These are phyloP conservation scores for Procambarus clarkii DNA, from an alignment of 1,140 invertebrate genomes.

Conservation along the genomic window DNA sequence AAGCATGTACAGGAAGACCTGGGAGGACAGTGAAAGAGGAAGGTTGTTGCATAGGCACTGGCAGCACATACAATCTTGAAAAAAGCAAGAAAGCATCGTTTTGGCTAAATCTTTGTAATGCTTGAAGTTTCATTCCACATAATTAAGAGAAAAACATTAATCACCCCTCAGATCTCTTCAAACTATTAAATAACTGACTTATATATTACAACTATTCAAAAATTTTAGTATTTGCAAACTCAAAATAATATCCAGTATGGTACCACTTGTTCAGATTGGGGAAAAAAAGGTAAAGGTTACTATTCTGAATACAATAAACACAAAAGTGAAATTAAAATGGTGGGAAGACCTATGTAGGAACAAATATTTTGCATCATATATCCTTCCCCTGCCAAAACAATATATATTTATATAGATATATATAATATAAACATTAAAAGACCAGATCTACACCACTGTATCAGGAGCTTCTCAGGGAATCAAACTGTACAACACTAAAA, in stretches of 20 bases:
- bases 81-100: slow-evolving; percentile 64
- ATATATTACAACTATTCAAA: background rate
- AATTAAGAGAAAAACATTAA: background rate
- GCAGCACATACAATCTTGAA: slow-evolving; percentile 63
- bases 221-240: background rate
- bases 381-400: slow-evolving; percentile 32
- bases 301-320: slow-evolving; percentile 20
- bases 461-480: slow-evolving; percentile 49
- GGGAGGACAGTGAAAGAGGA: slow-evolving; percentile 57
- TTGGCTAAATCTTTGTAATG: slow-evolving; percentile 48
- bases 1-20: slow-evolving; percentile 65
- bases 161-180: background rate
- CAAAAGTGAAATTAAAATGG: slow-evolving; percentile 3
- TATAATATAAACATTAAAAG: slow-evolving; percentile 35
- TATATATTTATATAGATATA: slow-evolving; percentile 24
- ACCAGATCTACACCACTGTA: slow-evolving; percentile 56
- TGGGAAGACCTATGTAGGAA: slow-evolving; percentile 43
- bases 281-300: background rate
- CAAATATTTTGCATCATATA: slow-evolving; percentile 23
- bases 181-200: background rate
- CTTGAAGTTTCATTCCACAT: slow-evolving; percentile 20
- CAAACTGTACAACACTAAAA: slow-evolving; percentile 66
- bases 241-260: background rate
- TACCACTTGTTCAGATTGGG: background rate
- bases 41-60: slow-evolving; percentile 68